Evolutionary conservation across 2,797 vertebrate species (phyloP).

Genomic region (Furcifer pardalis): DNA sequence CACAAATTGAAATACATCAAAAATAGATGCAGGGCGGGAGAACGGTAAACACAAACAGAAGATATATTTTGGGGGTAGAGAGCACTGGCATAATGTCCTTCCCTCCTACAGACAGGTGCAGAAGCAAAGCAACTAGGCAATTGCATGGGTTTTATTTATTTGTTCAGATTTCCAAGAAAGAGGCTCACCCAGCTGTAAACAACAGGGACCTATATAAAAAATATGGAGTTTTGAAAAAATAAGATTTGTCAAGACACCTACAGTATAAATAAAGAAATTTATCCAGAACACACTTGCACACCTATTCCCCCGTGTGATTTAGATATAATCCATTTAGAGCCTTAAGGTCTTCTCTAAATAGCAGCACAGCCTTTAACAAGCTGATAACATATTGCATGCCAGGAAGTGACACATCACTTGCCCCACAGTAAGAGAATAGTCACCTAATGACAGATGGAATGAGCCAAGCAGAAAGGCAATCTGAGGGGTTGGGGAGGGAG

Average conservation of each 20-base stretch:
- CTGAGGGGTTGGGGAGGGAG: too few relatives aligned
- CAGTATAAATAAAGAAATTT: background rate
- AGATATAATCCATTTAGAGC: background rate
- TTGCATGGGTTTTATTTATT: background rate
- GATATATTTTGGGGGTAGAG: background rate
- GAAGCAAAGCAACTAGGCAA: background rate
- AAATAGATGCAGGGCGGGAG: background rate
- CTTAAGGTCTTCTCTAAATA: background rate
- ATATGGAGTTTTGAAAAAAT: background rate
- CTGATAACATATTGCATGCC: background rate
- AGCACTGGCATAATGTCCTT: rapidly evolving
- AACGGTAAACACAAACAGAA: background rate
- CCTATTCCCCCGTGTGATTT: too few relatives aligned
- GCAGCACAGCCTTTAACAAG: slow-evolving; percentile 17
- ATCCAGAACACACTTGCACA: background rate
- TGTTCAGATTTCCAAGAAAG: background rate
- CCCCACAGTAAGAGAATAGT: slow-evolving; percentile 2
- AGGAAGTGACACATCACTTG: slow-evolving; percentile 1
- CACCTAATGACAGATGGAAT: slow-evolving; percentile 18
- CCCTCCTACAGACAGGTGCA: background rate
- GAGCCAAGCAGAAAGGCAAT: slow-evolving; percentile 28
- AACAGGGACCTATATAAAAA: background rate
- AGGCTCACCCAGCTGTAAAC: too few relatives aligned
- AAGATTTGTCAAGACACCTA: background rate
- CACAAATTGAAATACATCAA: slow-evolving; percentile 56